phyloP scores from a whole-genome alignment of 2,113 vertebrate genomes.

The Aplodontia rufa region DNA sequence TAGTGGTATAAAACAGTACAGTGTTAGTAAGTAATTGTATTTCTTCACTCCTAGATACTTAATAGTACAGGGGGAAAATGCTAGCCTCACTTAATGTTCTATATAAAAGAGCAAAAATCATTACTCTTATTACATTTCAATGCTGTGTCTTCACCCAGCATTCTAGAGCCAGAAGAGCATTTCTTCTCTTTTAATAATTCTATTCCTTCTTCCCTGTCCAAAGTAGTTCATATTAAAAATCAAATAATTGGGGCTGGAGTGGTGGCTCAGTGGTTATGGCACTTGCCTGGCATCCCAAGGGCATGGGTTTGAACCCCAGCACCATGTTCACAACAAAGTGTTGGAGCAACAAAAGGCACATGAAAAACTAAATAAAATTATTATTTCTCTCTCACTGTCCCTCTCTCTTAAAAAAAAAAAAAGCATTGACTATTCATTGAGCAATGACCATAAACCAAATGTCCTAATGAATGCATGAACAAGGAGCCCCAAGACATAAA shows the following conservation, averaged over 20 bases:
- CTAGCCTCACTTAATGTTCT: neutral
- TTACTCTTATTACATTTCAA: neutral
- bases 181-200: neutral
- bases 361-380: too few species aligned
- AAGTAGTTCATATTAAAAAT: conserved; percentile 5
- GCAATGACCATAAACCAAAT: neutral
- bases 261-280: too few species aligned
- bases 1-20: neutral
- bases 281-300: too few species aligned
- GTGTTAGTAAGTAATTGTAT: neutral
- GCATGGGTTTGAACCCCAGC: too few species aligned
- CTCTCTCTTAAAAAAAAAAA: too few species aligned
- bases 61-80: neutral
- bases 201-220: neutral
- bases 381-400: too few species aligned
- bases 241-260: too few species aligned
- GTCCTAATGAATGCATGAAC: neutral
- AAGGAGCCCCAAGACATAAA: neutral
- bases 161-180: accelerated
- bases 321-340: too few species aligned
- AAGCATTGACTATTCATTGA: neutral
- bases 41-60: neutral
- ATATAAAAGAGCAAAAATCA: neutral
- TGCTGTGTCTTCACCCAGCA: accelerated
- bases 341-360: too few species aligned